phyloP scores from a whole-genome alignment of 2,113 vertebrate genomes.

The Paralichthys olivaceus region DNA sequence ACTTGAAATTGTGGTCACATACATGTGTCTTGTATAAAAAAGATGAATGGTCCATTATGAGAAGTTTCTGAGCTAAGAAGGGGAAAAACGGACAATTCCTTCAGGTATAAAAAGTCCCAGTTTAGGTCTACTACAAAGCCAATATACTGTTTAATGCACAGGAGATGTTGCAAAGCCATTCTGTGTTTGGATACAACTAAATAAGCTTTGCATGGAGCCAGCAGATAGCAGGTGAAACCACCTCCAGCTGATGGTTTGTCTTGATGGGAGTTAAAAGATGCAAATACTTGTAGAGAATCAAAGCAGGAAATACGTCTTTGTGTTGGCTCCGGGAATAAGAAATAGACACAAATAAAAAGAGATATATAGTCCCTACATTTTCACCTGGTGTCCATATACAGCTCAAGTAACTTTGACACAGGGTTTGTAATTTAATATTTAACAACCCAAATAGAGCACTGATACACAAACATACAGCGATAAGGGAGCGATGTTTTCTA shows the following conservation, averaged over 20 bases:
- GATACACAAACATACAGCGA: constrained; percentile 3
- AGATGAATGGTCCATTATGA: no score
- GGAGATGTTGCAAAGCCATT: background rate
- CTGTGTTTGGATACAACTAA: constrained; percentile 1
- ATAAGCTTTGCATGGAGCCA: constrained; percentile 4
- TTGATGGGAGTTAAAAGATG: constrained; percentile 53
- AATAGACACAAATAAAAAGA: background rate
- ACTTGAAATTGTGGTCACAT: no score
- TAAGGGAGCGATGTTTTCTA: background rate
- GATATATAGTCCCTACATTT: background rate
- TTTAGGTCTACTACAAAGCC: no score
- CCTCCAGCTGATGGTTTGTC: constrained; percentile 53
- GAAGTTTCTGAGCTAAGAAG: no score
- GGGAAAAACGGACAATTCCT: no score
- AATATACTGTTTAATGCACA: background rate
- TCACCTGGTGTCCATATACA: background rate
- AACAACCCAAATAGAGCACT: background rate
- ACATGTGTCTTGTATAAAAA: no score
- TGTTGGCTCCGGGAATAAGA: constrained; percentile 24
- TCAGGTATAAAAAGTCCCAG: no score
- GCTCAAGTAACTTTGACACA: constrained; percentile 6
- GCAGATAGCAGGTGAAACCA: constrained; percentile 45
- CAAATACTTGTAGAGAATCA: constrained; percentile 36
- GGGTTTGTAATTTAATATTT: background rate
- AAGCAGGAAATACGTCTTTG: constrained; percentile 17